These are phyloP conservation scores for Datnioides undecimradiatus DNA, from an alignment of 2,113 vertebrate species.

Conservation along the genomic window DNA sequence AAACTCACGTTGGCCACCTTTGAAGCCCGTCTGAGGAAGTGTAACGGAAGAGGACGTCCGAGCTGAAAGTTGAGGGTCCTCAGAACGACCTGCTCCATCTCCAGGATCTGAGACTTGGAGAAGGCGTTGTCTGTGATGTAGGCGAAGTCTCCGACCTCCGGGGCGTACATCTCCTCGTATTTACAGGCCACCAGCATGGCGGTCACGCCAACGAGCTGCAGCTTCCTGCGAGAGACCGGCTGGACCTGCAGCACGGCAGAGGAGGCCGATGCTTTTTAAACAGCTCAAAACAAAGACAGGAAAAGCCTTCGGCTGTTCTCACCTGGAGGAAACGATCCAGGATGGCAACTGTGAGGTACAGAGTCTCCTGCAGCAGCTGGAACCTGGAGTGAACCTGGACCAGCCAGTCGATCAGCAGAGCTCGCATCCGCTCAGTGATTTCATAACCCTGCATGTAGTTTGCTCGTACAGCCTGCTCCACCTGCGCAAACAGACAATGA, in stretches of 20 bases:
- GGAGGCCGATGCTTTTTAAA: fast-evolving
- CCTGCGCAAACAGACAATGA: slow-evolving; percentile 69
- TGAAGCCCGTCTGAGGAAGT: slow-evolving; percentile 93
- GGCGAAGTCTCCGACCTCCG: slow-evolving; percentile 91
- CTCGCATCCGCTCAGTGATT: slow-evolving; percentile 90
- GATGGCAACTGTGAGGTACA: slow-evolving; percentile 92
- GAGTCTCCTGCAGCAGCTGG: slow-evolving; percentile 93
- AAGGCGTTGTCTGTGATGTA: slow-evolving; percentile 95
- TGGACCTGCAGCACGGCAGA: slow-evolving; percentile 81
- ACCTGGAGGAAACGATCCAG: slow-evolving; percentile 95
- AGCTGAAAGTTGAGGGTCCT: slow-evolving; percentile 88
- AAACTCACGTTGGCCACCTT: slow-evolving; percentile 90
- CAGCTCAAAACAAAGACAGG: not conserved
- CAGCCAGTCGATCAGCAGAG: slow-evolving; percentile 95
- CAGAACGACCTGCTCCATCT: slow-evolving; percentile 92
- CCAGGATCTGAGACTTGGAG: slow-evolving; percentile 87
- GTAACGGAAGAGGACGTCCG: slow-evolving; percentile 92
- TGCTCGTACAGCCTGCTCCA: slow-evolving; percentile 84
- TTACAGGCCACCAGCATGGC: slow-evolving; percentile 93
- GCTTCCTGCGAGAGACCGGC: slow-evolving; percentile 88
- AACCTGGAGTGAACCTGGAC: slow-evolving; percentile 95
- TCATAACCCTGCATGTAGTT: slow-evolving; percentile 89
- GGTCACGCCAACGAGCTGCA: slow-evolving; percentile 93
- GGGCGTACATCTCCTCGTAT: slow-evolving; percentile 93
- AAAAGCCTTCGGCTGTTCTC: not conserved